Conservation (phyloP, 2,797 vertebrate species). For the Anas bahamensis region DNA sequence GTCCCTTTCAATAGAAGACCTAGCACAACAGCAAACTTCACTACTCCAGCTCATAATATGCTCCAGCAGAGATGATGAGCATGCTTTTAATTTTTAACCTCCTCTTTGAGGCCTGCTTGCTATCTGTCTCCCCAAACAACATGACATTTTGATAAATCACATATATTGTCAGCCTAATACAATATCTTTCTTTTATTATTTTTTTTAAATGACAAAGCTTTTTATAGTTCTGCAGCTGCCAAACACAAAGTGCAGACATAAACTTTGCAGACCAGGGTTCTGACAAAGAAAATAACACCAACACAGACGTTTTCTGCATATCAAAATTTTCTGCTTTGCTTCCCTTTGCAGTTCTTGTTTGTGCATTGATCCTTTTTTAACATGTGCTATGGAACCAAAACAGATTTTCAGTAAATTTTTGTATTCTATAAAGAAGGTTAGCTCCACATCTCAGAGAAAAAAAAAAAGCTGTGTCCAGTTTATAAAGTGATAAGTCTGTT, state of each 20-base stretch:
- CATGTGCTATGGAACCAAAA: background rate
- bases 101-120: background rate
- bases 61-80: background rate
- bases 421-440: background rate
- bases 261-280: background rate
- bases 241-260: background rate
- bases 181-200: background rate
- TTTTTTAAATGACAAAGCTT: conserved; percentile 24
- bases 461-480: background rate
- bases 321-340: background rate
- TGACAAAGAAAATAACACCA: background rate
- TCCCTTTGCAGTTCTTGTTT: background rate
- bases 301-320: background rate
- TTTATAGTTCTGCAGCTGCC: conserved; percentile 33
- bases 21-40: conserved; percentile 17
- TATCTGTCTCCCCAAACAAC: background rate
- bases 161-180: conserved; percentile 1
- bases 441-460: background rate
- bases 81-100: conserved; percentile 12
- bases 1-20: background rate
- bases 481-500: background rate
- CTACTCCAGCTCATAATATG: background rate
- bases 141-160: conserved; percentile 30
- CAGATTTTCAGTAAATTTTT: background rate
- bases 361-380: background rate